These are phyloP conservation scores for Sebastes goodei DNA, from an alignment of 2,797 vertebrate species.

Conservation along the genomic window DNA sequence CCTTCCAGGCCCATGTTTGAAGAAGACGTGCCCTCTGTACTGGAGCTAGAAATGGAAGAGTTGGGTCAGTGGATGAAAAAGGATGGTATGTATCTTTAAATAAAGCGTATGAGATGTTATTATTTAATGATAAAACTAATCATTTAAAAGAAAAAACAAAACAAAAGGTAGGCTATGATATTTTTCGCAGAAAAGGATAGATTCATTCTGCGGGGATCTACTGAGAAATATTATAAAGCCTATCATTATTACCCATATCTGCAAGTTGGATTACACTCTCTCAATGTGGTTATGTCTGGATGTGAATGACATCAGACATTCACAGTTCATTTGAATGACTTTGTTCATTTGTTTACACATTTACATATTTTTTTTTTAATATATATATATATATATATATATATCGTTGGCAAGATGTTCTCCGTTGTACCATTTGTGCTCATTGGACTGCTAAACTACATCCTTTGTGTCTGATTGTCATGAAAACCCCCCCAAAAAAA, in stretches of 20 bases:
- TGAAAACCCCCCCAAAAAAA: not conserved
- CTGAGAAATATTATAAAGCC: not conserved
- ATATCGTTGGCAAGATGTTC: not conserved
- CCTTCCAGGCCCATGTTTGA: slow-evolving; percentile 95
- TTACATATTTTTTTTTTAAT: not conserved
- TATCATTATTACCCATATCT: not conserved
- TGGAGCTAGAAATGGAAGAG: slow-evolving; percentile 99
- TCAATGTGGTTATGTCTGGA: not conserved
- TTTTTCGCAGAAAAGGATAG: not conserved
- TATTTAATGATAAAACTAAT: no score
- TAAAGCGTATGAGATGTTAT: not conserved
- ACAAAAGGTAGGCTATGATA: not conserved
- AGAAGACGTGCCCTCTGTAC: slow-evolving; percentile 96
- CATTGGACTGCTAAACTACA: not conserved
- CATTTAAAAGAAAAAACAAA: not conserved
- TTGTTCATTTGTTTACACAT: not conserved
- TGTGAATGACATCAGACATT: not conserved
- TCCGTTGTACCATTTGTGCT: not conserved
- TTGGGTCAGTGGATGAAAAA: slow-evolving; percentile 95
- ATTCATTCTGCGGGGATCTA: not conserved
- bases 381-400: no score
- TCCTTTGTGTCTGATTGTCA: not conserved
- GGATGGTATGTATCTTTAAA: slow-evolving; percentile 78
- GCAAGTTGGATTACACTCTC: not conserved
- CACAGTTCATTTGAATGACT: not conserved